These are phyloP conservation scores for Amphiprion clarkii DNA, from an alignment of 2,797 vertebrate species.

Conservation along the genomic window DNA sequence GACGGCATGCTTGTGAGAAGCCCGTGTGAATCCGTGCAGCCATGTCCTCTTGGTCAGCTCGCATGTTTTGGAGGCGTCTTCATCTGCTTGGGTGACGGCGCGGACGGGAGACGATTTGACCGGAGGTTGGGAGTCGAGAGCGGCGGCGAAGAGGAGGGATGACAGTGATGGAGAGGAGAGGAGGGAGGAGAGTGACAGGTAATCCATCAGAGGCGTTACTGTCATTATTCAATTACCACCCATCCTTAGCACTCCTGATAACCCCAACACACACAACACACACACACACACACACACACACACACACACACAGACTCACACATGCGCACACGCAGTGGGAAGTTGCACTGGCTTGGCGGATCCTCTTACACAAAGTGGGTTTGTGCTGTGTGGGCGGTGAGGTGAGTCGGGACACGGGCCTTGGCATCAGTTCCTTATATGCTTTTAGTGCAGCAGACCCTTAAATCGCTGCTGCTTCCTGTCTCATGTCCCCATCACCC, in stretches of 20 bases:
- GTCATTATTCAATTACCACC: constrained; percentile 87
- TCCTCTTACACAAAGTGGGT: constrained; percentile 65
- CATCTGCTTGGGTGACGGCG: constrained; percentile 52
- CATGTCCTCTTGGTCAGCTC: not conserved
- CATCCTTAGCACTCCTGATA: constrained; percentile 79
- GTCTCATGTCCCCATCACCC: constrained; percentile 25
- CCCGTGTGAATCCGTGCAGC: not conserved
- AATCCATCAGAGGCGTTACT: constrained; percentile 83
- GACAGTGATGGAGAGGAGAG: constrained; percentile 82
- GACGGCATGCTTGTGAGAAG: not conserved
- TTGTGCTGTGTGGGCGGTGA: constrained; percentile 64
- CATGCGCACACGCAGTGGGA: constrained; percentile 24
- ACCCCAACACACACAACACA: constrained; percentile 48
- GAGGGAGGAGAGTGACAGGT: constrained; percentile 77
- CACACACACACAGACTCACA: constrained; percentile 19
- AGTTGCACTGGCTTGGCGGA: constrained; percentile 45
- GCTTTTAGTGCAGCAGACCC: constrained; percentile 81
- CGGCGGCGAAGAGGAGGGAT: constrained; percentile 51
- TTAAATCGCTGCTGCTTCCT: constrained; percentile 72
- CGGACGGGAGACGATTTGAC: constrained; percentile 63
- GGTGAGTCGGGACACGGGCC: constrained; percentile 55
- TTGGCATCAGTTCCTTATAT: constrained; percentile 63
- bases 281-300: constrained; percentile 27
- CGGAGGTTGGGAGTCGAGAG: constrained; percentile 59
- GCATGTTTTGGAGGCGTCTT: constrained; percentile 53